Percentiles rank a stretch among this genome's conserved stretches.
These are phyloP conservation scores for Scolopax rusticola DNA, from an alignment of 2,797 vertebrate genomes.

Conservation along the genomic window DNA sequence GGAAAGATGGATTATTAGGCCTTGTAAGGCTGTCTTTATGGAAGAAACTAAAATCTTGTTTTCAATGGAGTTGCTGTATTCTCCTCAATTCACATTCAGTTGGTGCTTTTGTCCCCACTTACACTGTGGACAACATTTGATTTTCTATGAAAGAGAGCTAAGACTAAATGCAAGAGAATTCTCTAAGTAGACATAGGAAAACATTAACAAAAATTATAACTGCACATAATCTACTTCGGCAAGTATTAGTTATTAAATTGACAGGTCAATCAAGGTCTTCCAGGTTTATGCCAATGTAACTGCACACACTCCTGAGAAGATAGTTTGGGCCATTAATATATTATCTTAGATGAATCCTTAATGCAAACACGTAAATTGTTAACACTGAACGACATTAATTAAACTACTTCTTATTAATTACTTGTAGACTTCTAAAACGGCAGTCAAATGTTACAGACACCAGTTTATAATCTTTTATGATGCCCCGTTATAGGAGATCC, in stretches of 20 bases:
- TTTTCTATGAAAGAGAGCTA: background rate
- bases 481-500: background rate
- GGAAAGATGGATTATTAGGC: background rate
- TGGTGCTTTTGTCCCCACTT: background rate
- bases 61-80: background rate
- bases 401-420: constrained; percentile 46
- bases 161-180: background rate
- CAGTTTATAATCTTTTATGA: constrained; percentile 30
- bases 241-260: constrained; percentile 41
- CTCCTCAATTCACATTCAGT: background rate
- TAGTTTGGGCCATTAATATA: constrained; percentile 43
- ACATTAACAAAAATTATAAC: constrained; percentile 24
- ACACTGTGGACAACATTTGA: background rate
- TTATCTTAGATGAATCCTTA: constrained; percentile 4
- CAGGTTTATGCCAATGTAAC: constrained; percentile 16
- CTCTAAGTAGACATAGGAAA: background rate
- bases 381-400: constrained; percentile 11
- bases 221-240: background rate
- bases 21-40: background rate
- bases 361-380: constrained; percentile 4
- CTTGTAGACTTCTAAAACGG: constrained; percentile 7
- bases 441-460: constrained; percentile 14
- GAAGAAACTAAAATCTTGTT: background rate
- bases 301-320: background rate
- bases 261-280: constrained; percentile 22